Percentiles rank a stretch among this genome's conserved stretches.
These are phyloP conservation scores for Paratilapia polleni DNA, from an alignment of 2,113 vertebrate genomes.

Conservation along the genomic window DNA sequence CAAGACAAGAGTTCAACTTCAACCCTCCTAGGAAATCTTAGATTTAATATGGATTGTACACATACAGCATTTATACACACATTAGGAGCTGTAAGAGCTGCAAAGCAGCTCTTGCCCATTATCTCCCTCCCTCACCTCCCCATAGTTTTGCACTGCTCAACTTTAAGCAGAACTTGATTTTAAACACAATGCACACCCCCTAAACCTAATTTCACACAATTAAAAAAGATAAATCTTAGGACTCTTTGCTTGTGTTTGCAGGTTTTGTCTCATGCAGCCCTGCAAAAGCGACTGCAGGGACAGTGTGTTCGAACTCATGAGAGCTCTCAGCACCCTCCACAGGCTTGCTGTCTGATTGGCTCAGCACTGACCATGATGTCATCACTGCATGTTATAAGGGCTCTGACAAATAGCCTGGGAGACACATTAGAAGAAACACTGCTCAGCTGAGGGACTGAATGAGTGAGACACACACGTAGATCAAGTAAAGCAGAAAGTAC, in stretches of 20 bases:
- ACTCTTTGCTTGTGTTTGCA: not conserved
- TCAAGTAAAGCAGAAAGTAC: slow-evolving; percentile 32
- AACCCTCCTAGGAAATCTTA: slow-evolving; percentile 6
- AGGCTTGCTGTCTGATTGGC: slow-evolving; percentile 75
- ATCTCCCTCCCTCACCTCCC: not conserved
- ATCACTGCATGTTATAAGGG: slow-evolving; percentile 80
- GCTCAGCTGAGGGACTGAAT: slow-evolving; percentile 57
- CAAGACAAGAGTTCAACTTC: not conserved
- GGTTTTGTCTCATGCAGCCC: slow-evolving; percentile 37
- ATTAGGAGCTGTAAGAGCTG: not conserved
- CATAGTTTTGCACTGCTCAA: not conserved
- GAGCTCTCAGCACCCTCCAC: slow-evolving; percentile 65
- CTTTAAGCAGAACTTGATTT: not conserved
- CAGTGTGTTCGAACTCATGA: slow-evolving; percentile 72
- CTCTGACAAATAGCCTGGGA: slow-evolving; percentile 80
- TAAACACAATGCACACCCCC: not conserved
- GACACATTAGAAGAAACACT: slow-evolving; percentile 76
- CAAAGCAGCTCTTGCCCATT: slow-evolving; percentile 1
- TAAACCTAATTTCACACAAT: not conserved
- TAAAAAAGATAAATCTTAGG: not conserved
- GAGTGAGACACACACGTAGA: slow-evolving; percentile 47
- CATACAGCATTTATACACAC: not conserved
- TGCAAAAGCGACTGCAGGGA: slow-evolving; percentile 50
- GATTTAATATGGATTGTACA: not conserved
- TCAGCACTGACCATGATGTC: slow-evolving; percentile 79